Conservation (phyloP, 2,797 vertebrate species). For the Hapalemur alaotrensis region DNA sequence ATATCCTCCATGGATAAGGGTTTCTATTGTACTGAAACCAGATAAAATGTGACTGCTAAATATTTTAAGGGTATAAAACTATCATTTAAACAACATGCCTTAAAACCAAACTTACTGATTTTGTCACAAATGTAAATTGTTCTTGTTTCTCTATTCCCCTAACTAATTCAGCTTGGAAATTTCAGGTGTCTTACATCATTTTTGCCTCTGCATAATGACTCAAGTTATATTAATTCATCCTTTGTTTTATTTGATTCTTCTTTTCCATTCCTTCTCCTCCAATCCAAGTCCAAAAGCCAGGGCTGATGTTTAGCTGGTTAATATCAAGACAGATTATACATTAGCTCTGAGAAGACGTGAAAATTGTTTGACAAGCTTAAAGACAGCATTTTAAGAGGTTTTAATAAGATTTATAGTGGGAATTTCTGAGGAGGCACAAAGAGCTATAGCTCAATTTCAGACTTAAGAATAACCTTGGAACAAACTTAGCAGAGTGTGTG, state of each 20-base stretch:
- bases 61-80: background rate
- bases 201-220: conserved; percentile 17
- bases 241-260: conserved; percentile 15
- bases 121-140: conserved; percentile 39
- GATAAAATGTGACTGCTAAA: background rate
- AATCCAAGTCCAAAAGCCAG: background rate
- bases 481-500: background rate
- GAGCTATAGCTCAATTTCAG: background rate
- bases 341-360: background rate
- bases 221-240: background rate
- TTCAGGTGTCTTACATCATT: background rate
- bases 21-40: conserved; percentile 21
- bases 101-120: conserved; percentile 38
- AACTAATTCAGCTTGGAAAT: background rate
- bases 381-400: background rate
- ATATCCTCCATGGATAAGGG: background rate
- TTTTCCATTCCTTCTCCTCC: background rate
- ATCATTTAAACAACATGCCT: conserved; percentile 36
- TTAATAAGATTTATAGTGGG: background rate
- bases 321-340: background rate
- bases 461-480: background rate
- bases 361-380: conserved; percentile 20
- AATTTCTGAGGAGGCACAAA: conserved; percentile 14
- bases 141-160: background rate
- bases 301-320: background rate